Conservation (phyloP, 2,888 invertebrate species). For the Leptarthrus brevirostris region DNA sequence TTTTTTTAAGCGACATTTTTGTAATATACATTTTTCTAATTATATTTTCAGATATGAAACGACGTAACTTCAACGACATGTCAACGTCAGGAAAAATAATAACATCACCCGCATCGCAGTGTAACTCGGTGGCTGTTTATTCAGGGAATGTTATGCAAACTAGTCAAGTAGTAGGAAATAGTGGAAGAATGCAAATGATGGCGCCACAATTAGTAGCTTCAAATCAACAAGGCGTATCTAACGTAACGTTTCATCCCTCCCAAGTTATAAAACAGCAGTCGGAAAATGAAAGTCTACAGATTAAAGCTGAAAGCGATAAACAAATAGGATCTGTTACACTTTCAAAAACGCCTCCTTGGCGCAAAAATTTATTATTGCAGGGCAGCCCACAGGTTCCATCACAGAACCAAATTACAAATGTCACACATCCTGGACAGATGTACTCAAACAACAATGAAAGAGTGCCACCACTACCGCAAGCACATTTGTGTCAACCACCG, state of each 20-base stretch:
- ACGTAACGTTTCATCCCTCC: neutral
- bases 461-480: conserved; percentile 58
- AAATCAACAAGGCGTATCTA: conserved; percentile 39
- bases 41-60: conserved; percentile 59
- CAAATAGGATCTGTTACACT: conserved; percentile 57
- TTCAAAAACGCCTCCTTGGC: conserved; percentile 59
- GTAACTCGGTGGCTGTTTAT: conserved; percentile 52
- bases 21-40: neutral
- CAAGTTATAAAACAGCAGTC: conserved; percentile 21
- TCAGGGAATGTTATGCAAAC: conserved; percentile 54
- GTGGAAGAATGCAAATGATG: conserved; percentile 23
- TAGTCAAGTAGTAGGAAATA: conserved; percentile 51
- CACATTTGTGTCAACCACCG: conserved; percentile 55
- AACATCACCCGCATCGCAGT: conserved; percentile 54
- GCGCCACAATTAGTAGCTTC: conserved; percentile 12
- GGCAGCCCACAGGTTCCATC: conserved; percentile 9
- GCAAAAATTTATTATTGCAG: conserved; percentile 55
- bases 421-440: neutral
- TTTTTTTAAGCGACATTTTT: neutral
- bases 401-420: conserved; percentile 26
- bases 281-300: neutral
- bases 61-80: conserved; percentile 57
- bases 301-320: conserved; percentile 52
- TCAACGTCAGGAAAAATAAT: conserved; percentile 52
- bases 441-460: conserved; percentile 55